phyloP scores from a whole-genome alignment of 2,113 vertebrate genomes.

The Tauraco erythrolophus region DNA sequence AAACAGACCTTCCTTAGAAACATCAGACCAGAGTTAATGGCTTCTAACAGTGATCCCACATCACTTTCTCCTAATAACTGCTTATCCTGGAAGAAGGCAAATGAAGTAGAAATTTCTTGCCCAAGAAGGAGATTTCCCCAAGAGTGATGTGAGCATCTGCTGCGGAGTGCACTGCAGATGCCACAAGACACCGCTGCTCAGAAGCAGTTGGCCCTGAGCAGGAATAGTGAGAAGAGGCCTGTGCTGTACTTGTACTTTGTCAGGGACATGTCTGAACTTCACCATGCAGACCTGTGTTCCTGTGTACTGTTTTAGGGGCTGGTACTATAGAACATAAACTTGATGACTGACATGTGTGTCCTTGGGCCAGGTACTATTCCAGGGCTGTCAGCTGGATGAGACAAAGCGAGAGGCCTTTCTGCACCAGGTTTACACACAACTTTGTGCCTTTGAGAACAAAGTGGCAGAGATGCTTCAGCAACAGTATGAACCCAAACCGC shows the following conservation, averaged over 20 bases:
- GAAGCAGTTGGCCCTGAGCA: not conserved
- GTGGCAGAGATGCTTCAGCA: constrained; percentile 93
- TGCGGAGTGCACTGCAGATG: not conserved
- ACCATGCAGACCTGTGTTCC: not conserved
- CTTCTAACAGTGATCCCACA: not conserved
- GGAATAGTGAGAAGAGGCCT: not conserved
- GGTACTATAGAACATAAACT: not conserved
- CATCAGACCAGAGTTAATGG: not conserved
- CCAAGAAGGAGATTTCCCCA: not conserved
- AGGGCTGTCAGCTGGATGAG: constrained; percentile 91
- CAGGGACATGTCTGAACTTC: not conserved
- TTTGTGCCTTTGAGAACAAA: constrained; percentile 92
- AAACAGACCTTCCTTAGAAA: not conserved
- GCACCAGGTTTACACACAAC: constrained; percentile 90
- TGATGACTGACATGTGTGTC: not conserved
- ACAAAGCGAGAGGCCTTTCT: constrained; percentile 86
- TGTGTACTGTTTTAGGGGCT: not conserved
- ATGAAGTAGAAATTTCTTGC: not conserved
- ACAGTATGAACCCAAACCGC: constrained; percentile 82
- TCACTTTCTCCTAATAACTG: not conserved
- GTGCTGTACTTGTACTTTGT: not conserved
- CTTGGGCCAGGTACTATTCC: constrained; percentile 88
- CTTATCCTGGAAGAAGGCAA: not conserved
- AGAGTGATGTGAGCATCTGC: not conserved
- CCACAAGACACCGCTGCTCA: accelerated